Base-by-base conservation (phyloP, 1,140 invertebrate species). In the Cydia strobilella region DNA sequence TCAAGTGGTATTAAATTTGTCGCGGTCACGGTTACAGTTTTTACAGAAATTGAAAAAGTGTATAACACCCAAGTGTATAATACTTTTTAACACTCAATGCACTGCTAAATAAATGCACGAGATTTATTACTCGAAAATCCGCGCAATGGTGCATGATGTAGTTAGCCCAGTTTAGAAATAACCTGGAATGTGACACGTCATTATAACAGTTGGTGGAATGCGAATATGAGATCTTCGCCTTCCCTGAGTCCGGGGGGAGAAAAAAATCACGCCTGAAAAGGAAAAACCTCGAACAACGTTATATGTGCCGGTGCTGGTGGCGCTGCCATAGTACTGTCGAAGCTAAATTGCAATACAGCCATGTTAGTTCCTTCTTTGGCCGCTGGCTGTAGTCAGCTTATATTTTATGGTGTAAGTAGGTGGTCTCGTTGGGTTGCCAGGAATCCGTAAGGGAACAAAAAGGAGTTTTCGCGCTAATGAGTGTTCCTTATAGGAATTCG, bases 151-250 rank as follows among this genome's bases (percentile, higher is more conserved):
- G 65, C 65, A 69, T 35, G 27, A n/a, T n/a, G n/a, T n/a, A n/a
- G n/a, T 35, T 69, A 69, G 27, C 15, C 65, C 65, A 39, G 65
- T 69, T 69, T 69, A 69, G 65, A 69, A 69, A 69, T 69, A 69
- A 69, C 65, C 65, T 18, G 65, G 65, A 69, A 69, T 39, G 65
- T 69, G 65, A 39, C 31, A 69, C 65, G 31, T 69, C 65, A 69
- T 69, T 69, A 66, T 31, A 69, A 59, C 54, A 69, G 65, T 39
- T 42, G 65, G 65, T 31, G 15, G 65, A 35, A 35, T 35, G 65
- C n/a, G 54, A 59, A 59, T 59, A 69, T 35, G 31, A 69, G 63
- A 35, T 66, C 63, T 39, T 35, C 31, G 65, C 31, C 31, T 69
- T 69, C n/a, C 54, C 20, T 59, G 54, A 20, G 10, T 59, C 54